These are phyloP conservation scores for Agrochola lota DNA, from an alignment of 2,888 invertebrate genomes.

Conservation along the genomic window DNA sequence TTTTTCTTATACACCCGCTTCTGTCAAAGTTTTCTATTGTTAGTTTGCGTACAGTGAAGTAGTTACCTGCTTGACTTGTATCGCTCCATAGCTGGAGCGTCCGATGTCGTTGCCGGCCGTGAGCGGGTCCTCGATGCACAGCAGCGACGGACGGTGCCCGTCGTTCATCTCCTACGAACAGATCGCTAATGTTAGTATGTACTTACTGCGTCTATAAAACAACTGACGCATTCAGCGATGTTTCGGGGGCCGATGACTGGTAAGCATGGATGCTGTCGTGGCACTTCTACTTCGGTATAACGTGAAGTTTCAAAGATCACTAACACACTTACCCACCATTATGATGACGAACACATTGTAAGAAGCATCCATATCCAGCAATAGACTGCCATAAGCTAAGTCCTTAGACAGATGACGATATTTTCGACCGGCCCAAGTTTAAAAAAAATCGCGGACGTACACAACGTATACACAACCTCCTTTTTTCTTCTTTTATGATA, in stretches of 20 bases:
- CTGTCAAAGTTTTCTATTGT: too few relatives aligned
- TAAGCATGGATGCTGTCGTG: background rate
- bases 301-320: background rate
- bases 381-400: background rate
- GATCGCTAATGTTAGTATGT: background rate
- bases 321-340: background rate
- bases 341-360: background rate
- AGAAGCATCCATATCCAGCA: background rate
- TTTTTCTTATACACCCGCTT: too few relatives aligned
- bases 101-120: conserved; percentile 99
- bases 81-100: conserved; percentile 98
- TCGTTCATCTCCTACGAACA: conserved; percentile 95
- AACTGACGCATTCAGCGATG: too few relatives aligned
- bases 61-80: conserved; percentile 92
- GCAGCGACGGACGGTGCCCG: conserved; percentile 97
- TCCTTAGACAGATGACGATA: background rate
- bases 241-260: background rate
- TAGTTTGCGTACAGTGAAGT: too few relatives aligned
- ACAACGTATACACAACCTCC: too few relatives aligned
- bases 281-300: background rate
- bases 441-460: background rate
- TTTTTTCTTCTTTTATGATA: too few relatives aligned
- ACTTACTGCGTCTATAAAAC: background rate
- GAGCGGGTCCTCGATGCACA: conserved; percentile 99
- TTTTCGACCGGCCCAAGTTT: background rate